These are phyloP conservation scores for Thysanoteuthis rhombus DNA, from an alignment of 2,888 invertebrate species.

Conservation along the genomic window DNA sequence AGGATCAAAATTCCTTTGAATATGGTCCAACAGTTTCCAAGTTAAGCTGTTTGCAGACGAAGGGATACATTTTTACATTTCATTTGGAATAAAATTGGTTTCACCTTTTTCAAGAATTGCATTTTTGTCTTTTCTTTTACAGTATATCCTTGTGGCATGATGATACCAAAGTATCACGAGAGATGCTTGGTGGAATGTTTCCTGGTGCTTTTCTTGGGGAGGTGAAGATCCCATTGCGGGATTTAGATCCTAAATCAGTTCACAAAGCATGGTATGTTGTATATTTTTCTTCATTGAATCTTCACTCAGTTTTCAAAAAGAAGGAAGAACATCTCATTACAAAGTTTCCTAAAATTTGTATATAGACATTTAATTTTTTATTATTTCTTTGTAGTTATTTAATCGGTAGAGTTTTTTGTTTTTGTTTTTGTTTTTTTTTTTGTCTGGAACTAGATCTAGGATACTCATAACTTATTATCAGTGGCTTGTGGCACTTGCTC, in stretches of 20 bases:
- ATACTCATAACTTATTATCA: no score
- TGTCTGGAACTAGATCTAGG: no score
- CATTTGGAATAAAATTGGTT: background rate
- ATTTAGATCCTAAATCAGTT: slow-evolving; percentile 75
- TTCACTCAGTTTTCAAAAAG: no score
- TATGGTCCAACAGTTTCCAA: no score
- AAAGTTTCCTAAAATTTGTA: no score
- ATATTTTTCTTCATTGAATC: background rate
- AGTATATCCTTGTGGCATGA: slow-evolving; percentile 89
- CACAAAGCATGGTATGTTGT: slow-evolving; percentile 80
- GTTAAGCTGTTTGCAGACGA: background rate
- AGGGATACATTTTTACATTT: background rate
- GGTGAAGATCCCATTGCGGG: slow-evolving; percentile 81
- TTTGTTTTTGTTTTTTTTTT: no score
- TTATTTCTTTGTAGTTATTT: no score
- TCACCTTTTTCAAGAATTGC: background rate
- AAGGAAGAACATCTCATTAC: no score
- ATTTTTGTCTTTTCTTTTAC: slow-evolving; percentile 35
- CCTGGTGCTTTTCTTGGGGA: slow-evolving; percentile 80
- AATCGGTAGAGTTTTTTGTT: no score
- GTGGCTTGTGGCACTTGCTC: no score
- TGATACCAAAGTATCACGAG: slow-evolving; percentile 77
- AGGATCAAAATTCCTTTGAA: no score
- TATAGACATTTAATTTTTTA: no score
- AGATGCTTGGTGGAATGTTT: slow-evolving; percentile 71